A percentile compares a stretch with the other conserved stretches of the same genome.
Conservation (phyloP, 1,140 invertebrate genomes). For the Drosophila lacertosa region DNA sequence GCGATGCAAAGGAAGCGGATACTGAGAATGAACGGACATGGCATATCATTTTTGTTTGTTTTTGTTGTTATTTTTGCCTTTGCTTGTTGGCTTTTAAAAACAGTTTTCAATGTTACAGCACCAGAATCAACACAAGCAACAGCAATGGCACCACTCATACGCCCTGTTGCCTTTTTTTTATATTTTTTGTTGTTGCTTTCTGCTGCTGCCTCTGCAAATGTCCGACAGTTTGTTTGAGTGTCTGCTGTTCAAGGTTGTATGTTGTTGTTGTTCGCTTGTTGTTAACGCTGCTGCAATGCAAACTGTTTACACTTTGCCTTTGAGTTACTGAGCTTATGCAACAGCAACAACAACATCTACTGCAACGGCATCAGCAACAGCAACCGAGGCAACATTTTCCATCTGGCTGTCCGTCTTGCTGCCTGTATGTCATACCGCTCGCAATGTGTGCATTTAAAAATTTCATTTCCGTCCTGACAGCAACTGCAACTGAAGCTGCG, state of each 20-base stretch:
- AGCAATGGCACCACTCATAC: conserved; percentile 69
- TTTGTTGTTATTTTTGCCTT: conserved; percentile 30
- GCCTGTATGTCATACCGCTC: conserved; percentile 1
- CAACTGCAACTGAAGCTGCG: conserved; percentile 39
- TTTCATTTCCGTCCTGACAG: conserved; percentile 73
- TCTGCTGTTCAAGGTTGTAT: conserved; percentile 46
- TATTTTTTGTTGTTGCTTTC: no score
- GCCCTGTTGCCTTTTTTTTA: conserved; percentile 56
- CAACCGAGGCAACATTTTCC: conserved; percentile 18
- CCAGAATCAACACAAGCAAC: conserved; percentile 31
- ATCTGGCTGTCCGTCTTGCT: conserved; percentile 17
- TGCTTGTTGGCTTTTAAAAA: conserved; percentile 72
- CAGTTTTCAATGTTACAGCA: conserved; percentile 70
- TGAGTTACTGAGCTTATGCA: conserved; percentile 26
- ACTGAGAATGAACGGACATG: conserved; percentile 73
- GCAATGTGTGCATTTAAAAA: conserved; percentile 53
- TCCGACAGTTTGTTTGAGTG: conserved; percentile 65
- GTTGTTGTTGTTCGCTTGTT: conserved; percentile 42
- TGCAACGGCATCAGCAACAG: background rate
- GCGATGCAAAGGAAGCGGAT: conserved; percentile 65
- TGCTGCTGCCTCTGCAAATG: conserved; percentile 58
- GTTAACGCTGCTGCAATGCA: conserved; percentile 39
- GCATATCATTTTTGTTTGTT: conserved; percentile 72
- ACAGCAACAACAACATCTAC: background rate
- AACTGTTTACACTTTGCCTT: conserved; percentile 62